Conservation (phyloP, 2,888 invertebrate genomes). For the Conops quadrifasciatus region DNA sequence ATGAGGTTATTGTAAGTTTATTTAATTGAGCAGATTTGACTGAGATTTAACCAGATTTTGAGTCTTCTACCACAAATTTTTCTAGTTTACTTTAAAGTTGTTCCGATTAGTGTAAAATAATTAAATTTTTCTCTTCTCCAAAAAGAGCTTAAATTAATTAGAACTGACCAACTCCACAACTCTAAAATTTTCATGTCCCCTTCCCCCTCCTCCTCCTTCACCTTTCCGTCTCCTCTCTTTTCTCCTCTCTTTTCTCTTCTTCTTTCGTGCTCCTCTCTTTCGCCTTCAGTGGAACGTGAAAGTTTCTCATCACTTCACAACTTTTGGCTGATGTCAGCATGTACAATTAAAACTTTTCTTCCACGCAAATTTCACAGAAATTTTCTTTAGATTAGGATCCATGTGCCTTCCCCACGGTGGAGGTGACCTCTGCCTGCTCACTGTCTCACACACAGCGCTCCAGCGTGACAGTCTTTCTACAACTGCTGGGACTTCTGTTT, state of each 20-base stretch:
- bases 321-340: conserved; percentile 25
- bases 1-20: too few species aligned
- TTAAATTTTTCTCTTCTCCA: too few species aligned
- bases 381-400: too few species aligned
- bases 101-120: too few species aligned
- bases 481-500: background rate
- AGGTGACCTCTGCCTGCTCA: background rate
- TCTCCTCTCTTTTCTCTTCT: conserved; percentile 20
- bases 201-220: conserved; percentile 2
- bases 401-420: too few species aligned
- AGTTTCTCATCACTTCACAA: conserved; percentile 20
- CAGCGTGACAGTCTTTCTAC: too few species aligned
- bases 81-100: too few species aligned
- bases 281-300: conserved; percentile 34
- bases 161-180: too few species aligned
- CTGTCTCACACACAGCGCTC: background rate
- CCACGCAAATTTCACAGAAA: background rate
- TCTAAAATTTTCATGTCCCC: background rate
- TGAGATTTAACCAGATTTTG: too few species aligned
- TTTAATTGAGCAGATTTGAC: too few species aligned
- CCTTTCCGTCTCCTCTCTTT: conserved; percentile 9
- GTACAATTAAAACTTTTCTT: conserved; percentile 23
- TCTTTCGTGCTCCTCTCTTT: background rate
- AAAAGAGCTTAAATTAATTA: too few species aligned
- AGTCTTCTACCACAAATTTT: too few species aligned